These are phyloP conservation scores for Berghia stephanieae DNA, from an alignment of 1,140 invertebrate species.

Conservation along the genomic window DNA sequence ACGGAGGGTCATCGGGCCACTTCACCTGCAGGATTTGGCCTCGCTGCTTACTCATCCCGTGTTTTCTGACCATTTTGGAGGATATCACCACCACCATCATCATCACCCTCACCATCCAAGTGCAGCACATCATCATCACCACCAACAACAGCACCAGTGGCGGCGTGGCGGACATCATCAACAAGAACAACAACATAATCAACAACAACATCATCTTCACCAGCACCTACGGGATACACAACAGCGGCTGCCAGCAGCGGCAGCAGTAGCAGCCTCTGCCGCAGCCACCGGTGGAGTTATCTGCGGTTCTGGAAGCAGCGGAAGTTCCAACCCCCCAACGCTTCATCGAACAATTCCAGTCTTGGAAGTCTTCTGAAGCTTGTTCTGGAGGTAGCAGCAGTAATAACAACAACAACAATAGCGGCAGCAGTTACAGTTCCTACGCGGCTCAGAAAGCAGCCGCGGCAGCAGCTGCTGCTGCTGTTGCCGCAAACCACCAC, in stretches of 20 bases:
- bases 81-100: conserved; percentile 18
- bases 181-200: neutral
- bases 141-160: neutral
- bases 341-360: too few species aligned
- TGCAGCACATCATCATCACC: too few species aligned
- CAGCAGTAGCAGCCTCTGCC: too few species aligned
- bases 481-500: conserved; percentile 6
- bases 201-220: neutral
- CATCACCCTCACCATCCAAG: conserved; percentile 12
- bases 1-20: conserved; percentile 39
- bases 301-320: too few species aligned
- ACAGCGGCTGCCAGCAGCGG: neutral
- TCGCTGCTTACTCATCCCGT: conserved; percentile 53
- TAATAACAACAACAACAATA: conserved; percentile 9
- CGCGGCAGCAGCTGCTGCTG: neutral
- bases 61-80: conserved; percentile 52
- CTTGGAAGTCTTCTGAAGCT: too few species aligned
- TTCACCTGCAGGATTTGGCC: conserved; percentile 57
- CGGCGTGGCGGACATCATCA: neutral
- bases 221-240: too few species aligned
- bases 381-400: too few species aligned
- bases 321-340: too few species aligned
- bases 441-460: neutral
- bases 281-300: too few species aligned
- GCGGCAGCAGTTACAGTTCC: neutral